Evolutionary conservation across 2,797 vertebrate species (phyloP).

Genomic region (Syngnathus rostellatus): DNA sequence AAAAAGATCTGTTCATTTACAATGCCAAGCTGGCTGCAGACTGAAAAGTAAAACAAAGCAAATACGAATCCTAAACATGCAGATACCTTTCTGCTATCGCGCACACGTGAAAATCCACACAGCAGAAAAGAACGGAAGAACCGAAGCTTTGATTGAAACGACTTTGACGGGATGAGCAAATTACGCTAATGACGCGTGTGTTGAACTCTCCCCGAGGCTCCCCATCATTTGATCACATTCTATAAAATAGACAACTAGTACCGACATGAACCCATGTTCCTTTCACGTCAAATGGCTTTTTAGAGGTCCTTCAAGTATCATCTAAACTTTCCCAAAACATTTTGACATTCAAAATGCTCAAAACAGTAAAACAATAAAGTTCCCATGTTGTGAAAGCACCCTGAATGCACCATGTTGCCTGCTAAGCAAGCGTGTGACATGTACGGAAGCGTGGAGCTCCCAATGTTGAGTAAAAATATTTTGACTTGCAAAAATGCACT

Average conservation of each 20-base stretch:
- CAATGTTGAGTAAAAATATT: no score
- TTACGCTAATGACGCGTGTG: background rate
- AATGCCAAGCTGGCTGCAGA: background rate
- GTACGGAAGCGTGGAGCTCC: no score
- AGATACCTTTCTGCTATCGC: slow-evolving; percentile 54
- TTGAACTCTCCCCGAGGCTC: background rate
- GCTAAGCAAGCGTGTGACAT: no score
- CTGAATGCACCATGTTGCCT: no score
- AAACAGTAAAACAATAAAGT: background rate
- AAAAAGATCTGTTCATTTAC: background rate
- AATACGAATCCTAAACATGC: background rate
- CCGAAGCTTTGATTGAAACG: background rate
- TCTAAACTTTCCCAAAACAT: background rate
- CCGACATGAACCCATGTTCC: background rate
- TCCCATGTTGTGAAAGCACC: no score
- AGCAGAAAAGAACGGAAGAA: background rate
- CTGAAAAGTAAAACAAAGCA: no score
- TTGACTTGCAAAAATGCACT: no score
- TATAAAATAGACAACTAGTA: background rate
- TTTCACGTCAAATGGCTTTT: background rate
- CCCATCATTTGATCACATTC: slow-evolving; percentile 30
- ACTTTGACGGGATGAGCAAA: background rate
- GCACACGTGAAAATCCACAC: background rate
- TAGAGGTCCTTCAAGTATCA: background rate
- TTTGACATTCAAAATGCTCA: background rate